Conservation (phyloP, 2,888 invertebrate genomes). For the Odontothrips loti region DNA sequence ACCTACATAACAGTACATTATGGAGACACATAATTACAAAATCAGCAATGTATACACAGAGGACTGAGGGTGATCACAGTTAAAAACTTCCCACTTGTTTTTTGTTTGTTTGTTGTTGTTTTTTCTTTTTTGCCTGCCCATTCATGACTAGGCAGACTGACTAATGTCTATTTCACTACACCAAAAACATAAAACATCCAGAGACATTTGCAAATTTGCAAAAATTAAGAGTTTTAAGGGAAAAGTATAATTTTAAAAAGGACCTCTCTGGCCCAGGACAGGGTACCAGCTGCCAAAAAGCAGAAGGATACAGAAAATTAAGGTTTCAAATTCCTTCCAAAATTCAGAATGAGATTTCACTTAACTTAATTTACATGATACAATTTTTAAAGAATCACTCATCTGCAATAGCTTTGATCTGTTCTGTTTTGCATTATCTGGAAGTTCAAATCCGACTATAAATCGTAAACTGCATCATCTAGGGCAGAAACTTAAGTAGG, state of each 20-base stretch:
- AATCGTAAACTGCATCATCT: constrained; percentile 45
- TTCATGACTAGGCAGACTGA: constrained; percentile 13
- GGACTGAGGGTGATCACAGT: constrained; percentile 5
- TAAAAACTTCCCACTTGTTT: neutral
- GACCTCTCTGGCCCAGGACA: too few relatives aligned
- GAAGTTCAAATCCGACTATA: too few relatives aligned
- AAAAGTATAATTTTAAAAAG: too few relatives aligned
- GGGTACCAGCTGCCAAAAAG: too few relatives aligned
- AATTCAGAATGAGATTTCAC: neutral
- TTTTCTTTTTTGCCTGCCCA: neutral
- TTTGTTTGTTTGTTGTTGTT: too few relatives aligned
- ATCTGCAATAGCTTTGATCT: too few relatives aligned
- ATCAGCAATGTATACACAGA: neutral
- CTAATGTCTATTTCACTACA: neutral
- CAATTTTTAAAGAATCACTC: too few relatives aligned
- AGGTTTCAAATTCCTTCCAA: too few relatives aligned
- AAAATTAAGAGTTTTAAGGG: too few relatives aligned
- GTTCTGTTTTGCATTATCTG: too few relatives aligned
- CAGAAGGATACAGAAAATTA: too few relatives aligned
- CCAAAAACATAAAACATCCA: neutral
- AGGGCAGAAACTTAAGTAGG: constrained; percentile 77
- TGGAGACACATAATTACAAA: neutral
- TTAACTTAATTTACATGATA: neutral
- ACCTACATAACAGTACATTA: neutral
- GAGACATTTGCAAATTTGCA: too few relatives aligned